phyloP scores from a whole-genome alignment of 2,888 invertebrate species.

The Orthosia gothica region DNA sequence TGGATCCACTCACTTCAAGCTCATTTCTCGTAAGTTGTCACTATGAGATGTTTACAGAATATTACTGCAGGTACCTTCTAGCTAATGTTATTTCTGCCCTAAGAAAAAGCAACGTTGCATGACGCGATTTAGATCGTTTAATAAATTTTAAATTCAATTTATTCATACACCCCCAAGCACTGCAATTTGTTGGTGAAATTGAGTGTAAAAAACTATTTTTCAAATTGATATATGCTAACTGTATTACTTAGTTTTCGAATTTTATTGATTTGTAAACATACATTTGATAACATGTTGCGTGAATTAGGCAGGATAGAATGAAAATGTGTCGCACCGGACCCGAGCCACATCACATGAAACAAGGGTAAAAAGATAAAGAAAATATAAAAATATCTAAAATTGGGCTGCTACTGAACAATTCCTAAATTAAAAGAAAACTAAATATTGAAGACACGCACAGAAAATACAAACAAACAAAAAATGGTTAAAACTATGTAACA shows the following conservation, averaged over 20 bases:
- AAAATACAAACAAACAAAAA: too few relatives aligned
- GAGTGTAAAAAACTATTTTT: not conserved
- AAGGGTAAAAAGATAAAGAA: too few relatives aligned
- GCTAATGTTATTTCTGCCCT: slow-evolving; percentile 4
- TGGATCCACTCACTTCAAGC: too few relatives aligned
- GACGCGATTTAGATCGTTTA: not conserved
- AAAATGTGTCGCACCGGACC: too few relatives aligned
- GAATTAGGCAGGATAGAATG: too few relatives aligned
- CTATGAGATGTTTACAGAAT: not conserved
- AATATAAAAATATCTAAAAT: not conserved
- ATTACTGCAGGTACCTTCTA: not conserved
- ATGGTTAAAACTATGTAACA: too few relatives aligned
- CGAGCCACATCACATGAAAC: too few relatives aligned
- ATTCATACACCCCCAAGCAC: slow-evolving; percentile 7
- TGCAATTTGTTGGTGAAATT: slow-evolving; percentile 32
- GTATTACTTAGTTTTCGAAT: not conserved
- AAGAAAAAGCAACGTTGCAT: not conserved
- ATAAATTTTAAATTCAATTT: slow-evolving; percentile 34
- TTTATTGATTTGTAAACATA: too few relatives aligned
- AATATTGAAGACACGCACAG: too few relatives aligned
- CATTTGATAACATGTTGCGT: too few relatives aligned
- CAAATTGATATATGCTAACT: not conserved
- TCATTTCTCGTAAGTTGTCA: not conserved
- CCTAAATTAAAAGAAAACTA: too few relatives aligned
- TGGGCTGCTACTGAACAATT: not conserved